Evolutionary conservation across 2,113 vertebrate genomes (phyloP).

Genomic region (Silurus glanis): DNA sequence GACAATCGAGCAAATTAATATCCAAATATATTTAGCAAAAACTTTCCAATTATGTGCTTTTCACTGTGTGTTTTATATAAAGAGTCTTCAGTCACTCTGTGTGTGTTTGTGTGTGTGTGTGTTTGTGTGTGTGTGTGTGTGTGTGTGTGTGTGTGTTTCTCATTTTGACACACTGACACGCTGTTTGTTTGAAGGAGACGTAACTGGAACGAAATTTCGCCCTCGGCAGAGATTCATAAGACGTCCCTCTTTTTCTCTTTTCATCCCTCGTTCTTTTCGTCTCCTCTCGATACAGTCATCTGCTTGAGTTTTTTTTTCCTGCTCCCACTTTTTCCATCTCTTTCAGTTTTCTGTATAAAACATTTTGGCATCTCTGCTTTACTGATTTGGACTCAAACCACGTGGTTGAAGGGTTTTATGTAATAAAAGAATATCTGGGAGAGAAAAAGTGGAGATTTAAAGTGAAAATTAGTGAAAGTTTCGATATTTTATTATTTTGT

Average conservation of each 20-base stretch:
- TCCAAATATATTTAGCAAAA: background rate
- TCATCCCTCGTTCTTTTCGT: background rate
- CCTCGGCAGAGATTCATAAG: slow-evolving; percentile 19
- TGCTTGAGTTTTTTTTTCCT: slow-evolving; percentile 15
- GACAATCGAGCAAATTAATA: background rate
- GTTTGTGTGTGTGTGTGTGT: slow-evolving; percentile 12
- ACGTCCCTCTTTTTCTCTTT: background rate
- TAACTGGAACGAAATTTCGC: slow-evolving; percentile 35
- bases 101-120: slow-evolving; percentile 37
- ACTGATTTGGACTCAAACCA: slow-evolving; percentile 58
- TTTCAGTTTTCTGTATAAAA: slow-evolving; percentile 38
- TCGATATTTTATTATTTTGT: no score
- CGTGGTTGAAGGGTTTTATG: slow-evolving; percentile 56
- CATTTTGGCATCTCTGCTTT: slow-evolving; percentile 58
- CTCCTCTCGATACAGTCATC: background rate
- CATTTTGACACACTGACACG: slow-evolving; percentile 14
- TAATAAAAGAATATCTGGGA: background rate
- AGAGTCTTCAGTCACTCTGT: background rate
- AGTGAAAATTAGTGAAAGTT: background rate
- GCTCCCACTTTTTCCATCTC: background rate
- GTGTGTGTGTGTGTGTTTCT: slow-evolving; percentile 41
- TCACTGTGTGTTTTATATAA: background rate
- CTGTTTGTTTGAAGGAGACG: slow-evolving; percentile 32
- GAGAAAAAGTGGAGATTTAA: slow-evolving; percentile 8
- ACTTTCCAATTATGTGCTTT: slow-evolving; percentile 16